Evolutionary conservation across 1,140 invertebrate species (phyloP), one percentile per base, ranked within the genome.

Genomic region (Brachionus calyciflorus): DNA sequence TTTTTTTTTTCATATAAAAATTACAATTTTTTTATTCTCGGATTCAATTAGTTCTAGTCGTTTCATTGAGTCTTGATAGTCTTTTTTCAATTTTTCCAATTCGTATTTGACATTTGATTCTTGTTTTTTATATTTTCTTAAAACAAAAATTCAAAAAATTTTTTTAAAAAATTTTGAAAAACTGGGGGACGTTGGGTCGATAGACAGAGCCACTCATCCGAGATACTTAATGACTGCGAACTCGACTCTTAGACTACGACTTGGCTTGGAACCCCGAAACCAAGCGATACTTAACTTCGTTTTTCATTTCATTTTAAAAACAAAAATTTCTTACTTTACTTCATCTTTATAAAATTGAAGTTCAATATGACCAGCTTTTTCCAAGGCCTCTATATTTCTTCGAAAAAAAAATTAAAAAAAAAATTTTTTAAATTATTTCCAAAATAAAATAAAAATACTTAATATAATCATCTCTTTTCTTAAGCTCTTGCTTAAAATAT

Each of bases 281-380:
- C n/a, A n/a, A n/a, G n/a, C n/a, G n/a, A n/a, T n/a, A n/a, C n/a
- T n/a, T n/a, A n/a, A n/a, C n/a, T n/a, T n/a, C n/a, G n/a, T n/a
- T n/a, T n/a, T n/a, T n/a, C n/a, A n/a, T n/a, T n/a, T n/a, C n/a
- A n/a, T n/a, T n/a, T n/a, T 41, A 44, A 44, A n/a, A 7, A 5
- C 21, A 46, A 24, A 9, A 44, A 65, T 30, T 44, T 30, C 33
- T 51, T 55, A 73, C 69, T 73, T 73, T 21, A 73, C 51, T 55
- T 73, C 69, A 40, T 73, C 69, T 49, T 73, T 73, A 46, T 73
- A 73, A 40, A 73, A 73, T 53, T 73, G 69, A 0, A 73, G 46
- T 17, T 73, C 69, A 51, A 73, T 73, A 14, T 73, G 46, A 19
- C 69, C 69, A 3, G 69, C 69, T 40, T 55, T 49, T 26, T 73